Evolutionary conservation across 2,888 invertebrate species (phyloP).

Genomic region (Neelides folsomi): DNA sequence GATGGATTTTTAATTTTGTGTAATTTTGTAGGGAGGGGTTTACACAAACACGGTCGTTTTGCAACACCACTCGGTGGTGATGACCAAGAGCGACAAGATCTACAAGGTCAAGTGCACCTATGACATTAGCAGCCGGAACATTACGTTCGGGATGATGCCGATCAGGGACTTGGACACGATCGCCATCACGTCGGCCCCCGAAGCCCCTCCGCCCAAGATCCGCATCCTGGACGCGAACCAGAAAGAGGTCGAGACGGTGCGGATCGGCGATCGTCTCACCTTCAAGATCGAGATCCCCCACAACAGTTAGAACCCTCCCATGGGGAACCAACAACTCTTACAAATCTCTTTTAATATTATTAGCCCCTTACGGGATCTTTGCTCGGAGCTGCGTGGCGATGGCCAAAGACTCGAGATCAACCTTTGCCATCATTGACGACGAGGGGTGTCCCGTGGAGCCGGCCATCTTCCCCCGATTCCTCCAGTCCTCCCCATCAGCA

Average conservation of each 20-base stretch:
- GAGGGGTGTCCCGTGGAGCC: constrained; percentile 76
- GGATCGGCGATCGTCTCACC: constrained; percentile 84
- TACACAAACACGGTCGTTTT: constrained; percentile 88
- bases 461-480: constrained; percentile 83
- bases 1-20: background rate
- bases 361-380: constrained; percentile 89
- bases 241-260: constrained; percentile 82
- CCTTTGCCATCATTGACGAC: constrained; percentile 52
- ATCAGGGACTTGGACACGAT: constrained; percentile 93
- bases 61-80: constrained; percentile 88
- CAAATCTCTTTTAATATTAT: constrained; percentile 9
- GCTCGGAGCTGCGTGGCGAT: constrained; percentile 91
- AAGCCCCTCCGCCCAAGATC: constrained; percentile 86
- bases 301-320: constrained; percentile 92
- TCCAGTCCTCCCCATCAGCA: constrained; percentile 70
- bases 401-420: constrained; percentile 92
- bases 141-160: constrained; percentile 94
- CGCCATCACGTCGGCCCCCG: constrained; percentile 86
- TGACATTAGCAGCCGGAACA: constrained; percentile 91
- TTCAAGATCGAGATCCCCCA: constrained; percentile 93
- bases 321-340: no score
- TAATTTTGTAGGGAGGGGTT: constrained; percentile 64
- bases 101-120: constrained; percentile 93
- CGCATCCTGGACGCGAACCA: constrained; percentile 73
- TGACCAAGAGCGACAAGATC: constrained; percentile 92